A percentile compares a stretch with the other conserved stretches of the same genome.
Evolutionary conservation across 92 coral and sea anemone species (phyloP).

Genomic region (Phymanthus crucifer): DNA sequence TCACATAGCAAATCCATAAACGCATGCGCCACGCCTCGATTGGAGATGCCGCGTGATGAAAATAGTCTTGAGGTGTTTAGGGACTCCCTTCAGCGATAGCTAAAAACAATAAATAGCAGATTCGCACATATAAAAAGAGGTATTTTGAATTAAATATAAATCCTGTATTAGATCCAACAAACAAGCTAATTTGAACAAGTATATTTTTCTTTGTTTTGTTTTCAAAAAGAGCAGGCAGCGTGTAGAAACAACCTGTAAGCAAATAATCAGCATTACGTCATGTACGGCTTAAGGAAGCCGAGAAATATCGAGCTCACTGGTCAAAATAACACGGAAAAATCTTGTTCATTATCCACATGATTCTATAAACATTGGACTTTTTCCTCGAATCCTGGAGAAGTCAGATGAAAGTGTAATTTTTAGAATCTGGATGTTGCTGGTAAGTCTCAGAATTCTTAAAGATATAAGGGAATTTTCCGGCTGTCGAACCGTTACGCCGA

Average conservation of each 20-base stretch:
- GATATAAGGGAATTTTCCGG: neutral
- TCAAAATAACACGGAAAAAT: neutral
- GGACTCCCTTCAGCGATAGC: too few species aligned
- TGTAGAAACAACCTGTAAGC: neutral
- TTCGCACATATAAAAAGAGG: neutral
- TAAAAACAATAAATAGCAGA: too few species aligned
- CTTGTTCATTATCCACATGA: neutral
- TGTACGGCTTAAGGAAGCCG: neutral
- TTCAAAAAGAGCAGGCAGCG: neutral
- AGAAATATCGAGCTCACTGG: neutral
- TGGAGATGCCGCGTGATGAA: too few species aligned
- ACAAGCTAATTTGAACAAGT: neutral
- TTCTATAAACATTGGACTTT: conserved; percentile 2
- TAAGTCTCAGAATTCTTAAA: neutral
- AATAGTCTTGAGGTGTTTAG: too few species aligned
- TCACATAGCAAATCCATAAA: too few species aligned
- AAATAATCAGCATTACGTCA: conserved; percentile 3
- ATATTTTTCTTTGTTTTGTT: neutral
- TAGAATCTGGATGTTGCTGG: neutral
- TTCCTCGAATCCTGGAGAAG: neutral
- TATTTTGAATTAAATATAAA: neutral
- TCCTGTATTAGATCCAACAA: neutral
- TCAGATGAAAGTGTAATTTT: neutral
- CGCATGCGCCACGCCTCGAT: too few species aligned
- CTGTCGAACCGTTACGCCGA: neutral